Evolutionary conservation across 2,113 vertebrate genomes (phyloP).

Genomic region (Climacteris rufus): DNA sequence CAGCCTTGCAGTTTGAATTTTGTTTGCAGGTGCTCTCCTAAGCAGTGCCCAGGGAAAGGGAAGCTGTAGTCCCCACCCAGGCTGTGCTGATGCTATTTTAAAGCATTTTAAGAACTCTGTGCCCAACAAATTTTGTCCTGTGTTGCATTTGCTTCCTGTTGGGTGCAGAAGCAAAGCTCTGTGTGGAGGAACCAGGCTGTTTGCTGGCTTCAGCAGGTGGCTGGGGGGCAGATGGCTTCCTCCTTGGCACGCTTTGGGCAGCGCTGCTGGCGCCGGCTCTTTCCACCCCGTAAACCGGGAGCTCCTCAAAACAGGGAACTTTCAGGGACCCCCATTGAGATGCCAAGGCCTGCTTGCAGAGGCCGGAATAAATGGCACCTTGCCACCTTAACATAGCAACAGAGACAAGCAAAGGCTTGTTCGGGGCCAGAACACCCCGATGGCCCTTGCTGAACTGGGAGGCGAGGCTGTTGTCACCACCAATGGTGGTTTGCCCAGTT

Average conservation of each 20-base stretch:
- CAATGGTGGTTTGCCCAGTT: background rate
- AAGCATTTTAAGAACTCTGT: background rate
- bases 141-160: background rate
- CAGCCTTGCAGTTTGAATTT: background rate
- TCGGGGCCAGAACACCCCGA: background rate
- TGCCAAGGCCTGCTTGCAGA: background rate
- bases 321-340: background rate
- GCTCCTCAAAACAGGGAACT: background rate
- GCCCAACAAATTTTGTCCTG: background rate
- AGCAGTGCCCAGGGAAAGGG: background rate
- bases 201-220: background rate
- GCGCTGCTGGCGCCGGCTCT: accelerated
- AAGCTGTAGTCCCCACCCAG: background rate
- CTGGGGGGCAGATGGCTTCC: background rate
- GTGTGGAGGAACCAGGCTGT: accelerated
- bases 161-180: background rate
- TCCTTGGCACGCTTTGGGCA: background rate
- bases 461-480: background rate
- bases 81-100: background rate
- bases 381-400: constrained; percentile 1
- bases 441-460: background rate
- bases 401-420: constrained; percentile 10
- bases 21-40: background rate
- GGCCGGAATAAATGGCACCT: background rate
- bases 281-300: background rate